These are phyloP conservation scores for Meloidogyne hapla DNA, from an alignment of 1,140 invertebrate species.

Conservation along the genomic window DNA sequence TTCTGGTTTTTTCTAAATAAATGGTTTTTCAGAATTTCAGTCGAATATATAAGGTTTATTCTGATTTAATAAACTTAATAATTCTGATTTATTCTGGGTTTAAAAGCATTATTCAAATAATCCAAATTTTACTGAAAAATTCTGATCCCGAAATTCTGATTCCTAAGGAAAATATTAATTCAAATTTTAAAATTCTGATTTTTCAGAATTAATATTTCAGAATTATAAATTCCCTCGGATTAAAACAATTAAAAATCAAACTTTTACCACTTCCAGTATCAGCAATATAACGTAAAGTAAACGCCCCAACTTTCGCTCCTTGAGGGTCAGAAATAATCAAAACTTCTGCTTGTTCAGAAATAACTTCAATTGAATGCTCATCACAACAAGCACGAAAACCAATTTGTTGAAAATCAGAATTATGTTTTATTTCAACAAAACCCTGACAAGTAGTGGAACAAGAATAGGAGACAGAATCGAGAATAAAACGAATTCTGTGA, in stretches of 20 bases:
- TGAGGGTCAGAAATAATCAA: slow-evolving; percentile 43
- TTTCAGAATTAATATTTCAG: no score
- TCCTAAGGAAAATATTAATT: no score
- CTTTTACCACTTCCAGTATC: slow-evolving; percentile 26
- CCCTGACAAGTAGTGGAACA: slow-evolving; percentile 60
- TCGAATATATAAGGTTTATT: no score
- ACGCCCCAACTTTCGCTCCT: slow-evolving; percentile 39
- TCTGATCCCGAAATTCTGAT: no score
- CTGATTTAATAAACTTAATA: no score
- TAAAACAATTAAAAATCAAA: not conserved
- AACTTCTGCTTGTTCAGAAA: slow-evolving; percentile 59
- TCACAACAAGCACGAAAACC: slow-evolving; percentile 62
- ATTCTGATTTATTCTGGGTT: no score
- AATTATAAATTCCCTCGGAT: not conserved
- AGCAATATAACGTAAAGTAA: slow-evolving; percentile 55
- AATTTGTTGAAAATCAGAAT: slow-evolving; percentile 63
- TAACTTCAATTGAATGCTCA: slow-evolving; percentile 55
- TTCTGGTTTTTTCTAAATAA: no score
- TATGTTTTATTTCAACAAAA: slow-evolving; percentile 61
- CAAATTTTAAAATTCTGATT: no score
- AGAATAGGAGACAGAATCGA: slow-evolving; percentile 52
- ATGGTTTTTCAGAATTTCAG: no score
- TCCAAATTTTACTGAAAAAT: no score
- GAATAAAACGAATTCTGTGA: slow-evolving; percentile 57
- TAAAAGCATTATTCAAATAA: no score